These are phyloP conservation scores for Ectemnius lituratus DNA, from an alignment of 2,888 invertebrate species.

Conservation along the genomic window DNA sequence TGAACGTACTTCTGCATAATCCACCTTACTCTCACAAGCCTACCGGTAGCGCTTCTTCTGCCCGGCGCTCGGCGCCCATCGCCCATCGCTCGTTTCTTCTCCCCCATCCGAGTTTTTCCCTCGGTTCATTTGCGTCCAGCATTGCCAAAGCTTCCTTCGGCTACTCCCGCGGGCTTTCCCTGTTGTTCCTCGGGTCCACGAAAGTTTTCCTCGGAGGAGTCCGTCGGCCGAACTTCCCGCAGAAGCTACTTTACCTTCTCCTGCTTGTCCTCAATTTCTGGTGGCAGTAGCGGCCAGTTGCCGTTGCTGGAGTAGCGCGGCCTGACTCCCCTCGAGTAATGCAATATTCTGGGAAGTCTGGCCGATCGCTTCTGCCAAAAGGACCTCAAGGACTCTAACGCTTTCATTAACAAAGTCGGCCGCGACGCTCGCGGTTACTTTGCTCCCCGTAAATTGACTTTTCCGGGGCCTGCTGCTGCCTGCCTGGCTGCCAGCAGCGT, in stretches of 20 bases:
- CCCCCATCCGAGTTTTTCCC: neutral
- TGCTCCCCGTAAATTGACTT: slow-evolving; percentile 22
- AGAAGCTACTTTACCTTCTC: slow-evolving; percentile 1
- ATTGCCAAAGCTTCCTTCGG: neutral
- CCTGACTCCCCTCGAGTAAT: neutral
- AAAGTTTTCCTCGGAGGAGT: neutral
- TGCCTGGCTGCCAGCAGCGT: neutral
- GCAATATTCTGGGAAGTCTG: slow-evolving; percentile 2
- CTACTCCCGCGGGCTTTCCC: neutral
- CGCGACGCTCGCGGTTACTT: slow-evolving; percentile 17
- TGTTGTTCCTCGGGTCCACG: neutral
- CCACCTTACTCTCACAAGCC: slow-evolving; percentile 43
- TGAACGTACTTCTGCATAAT: slow-evolving; percentile 54
- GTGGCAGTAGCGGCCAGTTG: neutral
- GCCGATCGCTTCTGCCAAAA: neutral
- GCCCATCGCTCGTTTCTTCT: neutral
- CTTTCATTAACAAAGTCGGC: slow-evolving; percentile 33
- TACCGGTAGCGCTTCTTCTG: slow-evolving; percentile 4
- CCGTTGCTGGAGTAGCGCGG: too few species aligned
- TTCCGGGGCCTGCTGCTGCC: neutral
- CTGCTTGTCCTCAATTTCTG: slow-evolving; percentile 2
- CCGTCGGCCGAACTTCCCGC: neutral
- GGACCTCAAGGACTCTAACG: slow-evolving; percentile 17
- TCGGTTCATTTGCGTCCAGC: slow-evolving; percentile 2
- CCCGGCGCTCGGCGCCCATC: too few species aligned